phyloP scores from a whole-genome alignment of 2,888 invertebrate genomes.

The Drosophila siamana region DNA sequence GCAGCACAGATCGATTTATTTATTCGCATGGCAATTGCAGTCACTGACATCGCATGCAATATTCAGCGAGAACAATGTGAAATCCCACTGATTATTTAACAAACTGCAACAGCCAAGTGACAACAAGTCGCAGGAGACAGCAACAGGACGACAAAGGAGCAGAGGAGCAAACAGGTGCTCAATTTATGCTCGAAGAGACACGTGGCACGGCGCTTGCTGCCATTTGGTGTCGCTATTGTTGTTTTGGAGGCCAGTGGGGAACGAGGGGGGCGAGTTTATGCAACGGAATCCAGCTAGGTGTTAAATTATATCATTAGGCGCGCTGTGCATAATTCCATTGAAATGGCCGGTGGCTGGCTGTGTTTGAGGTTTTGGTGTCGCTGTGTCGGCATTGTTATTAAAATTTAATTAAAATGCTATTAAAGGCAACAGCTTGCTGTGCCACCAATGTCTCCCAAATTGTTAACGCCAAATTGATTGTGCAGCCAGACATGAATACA shows the following conservation, averaged over 20 bases:
- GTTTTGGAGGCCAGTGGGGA: background rate
- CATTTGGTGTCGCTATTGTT: background rate
- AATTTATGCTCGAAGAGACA: slow-evolving; percentile 17
- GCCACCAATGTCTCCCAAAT: slow-evolving; percentile 25
- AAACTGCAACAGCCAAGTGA: slow-evolving; percentile 7
- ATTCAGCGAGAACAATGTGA: slow-evolving; percentile 15
- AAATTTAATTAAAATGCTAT: slow-evolving; percentile 64
- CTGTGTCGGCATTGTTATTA: slow-evolving; percentile 47
- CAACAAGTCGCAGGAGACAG: slow-evolving; percentile 6
- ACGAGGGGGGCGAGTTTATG: slow-evolving; percentile 4
- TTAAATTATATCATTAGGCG: slow-evolving; percentile 53
- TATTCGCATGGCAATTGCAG: slow-evolving; percentile 5
- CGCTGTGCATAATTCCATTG: slow-evolving; percentile 53
- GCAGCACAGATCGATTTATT: background rate
- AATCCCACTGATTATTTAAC: slow-evolving; percentile 27
- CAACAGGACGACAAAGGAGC: background rate
- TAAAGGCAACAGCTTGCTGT: slow-evolving; percentile 51
- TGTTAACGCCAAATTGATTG: slow-evolving; percentile 50
- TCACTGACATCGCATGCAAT: slow-evolving; percentile 8
- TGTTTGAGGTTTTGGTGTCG: slow-evolving; percentile 6
- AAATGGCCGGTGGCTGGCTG: slow-evolving; percentile 20
- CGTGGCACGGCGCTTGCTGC: slow-evolving; percentile 5
- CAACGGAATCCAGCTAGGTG: slow-evolving; percentile 44
- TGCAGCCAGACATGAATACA: slow-evolving; percentile 24
- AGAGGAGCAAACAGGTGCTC: slow-evolving; percentile 2